Base-by-base conservation (phyloP, 2,797 vertebrate species). In the Sciurus vulgaris region DNA sequence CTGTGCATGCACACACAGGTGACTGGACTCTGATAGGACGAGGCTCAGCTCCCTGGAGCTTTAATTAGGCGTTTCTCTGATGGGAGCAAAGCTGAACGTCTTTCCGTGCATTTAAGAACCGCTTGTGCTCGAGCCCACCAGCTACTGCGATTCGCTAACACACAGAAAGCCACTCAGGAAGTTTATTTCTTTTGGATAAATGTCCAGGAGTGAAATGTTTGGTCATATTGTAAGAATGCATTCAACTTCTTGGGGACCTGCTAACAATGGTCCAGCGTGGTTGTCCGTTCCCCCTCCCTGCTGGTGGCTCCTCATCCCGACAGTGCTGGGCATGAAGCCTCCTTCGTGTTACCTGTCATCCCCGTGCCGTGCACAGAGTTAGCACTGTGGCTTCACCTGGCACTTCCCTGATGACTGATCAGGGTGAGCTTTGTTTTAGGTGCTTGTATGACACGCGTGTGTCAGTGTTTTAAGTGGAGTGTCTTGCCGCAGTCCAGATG, bases 231-330 rank as follows among this genome's bases (percentile, higher is more conserved):
- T 15, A 38, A 76, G 20, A 26, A 10, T 17, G 4, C 1, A 20
- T 47, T 44, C 77, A n/a, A n/a, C 15, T 76, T 41, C 20, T 38
- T 12, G 38, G 18, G 26, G 30, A 9, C 26, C 6, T 4, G 18
- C 10, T 0, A 35, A 15, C 7, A 7, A 2, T 0, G 3, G 4
- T 14, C 38, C 15, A 7, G 1, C 0, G 12, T 14, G 24, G 4
- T 0, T 26, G 13, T 17, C 38, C 7, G 8, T 11, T 49, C 17
- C 24, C 17, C 3, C 0, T 6, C 22, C 51, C 18, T 69, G 18
- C 11, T 1, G 22, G 59, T 30, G 28, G 38, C 22, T 70, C 15
- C 17, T 2, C 0, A 2, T 22, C 51, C 24, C 17, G 49, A 2
- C 61, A 33, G 17, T 0, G 2, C 41, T 67, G 17, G 20, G 33